phyloP scores from a whole-genome alignment of 2,113 vertebrate species.

The Cyprinus carpio region DNA sequence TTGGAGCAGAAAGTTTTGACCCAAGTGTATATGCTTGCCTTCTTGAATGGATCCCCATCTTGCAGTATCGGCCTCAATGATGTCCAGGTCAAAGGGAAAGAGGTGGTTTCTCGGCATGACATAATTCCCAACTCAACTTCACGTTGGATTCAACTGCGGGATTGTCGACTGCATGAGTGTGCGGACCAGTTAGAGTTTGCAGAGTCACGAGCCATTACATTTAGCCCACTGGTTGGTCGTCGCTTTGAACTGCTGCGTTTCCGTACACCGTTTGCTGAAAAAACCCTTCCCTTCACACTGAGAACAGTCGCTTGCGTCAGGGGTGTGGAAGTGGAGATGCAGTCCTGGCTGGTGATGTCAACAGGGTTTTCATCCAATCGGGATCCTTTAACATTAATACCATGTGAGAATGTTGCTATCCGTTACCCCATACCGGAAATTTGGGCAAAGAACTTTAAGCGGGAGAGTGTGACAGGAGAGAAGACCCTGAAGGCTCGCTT shows the following conservation, averaged over 20 bases:
- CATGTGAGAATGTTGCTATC: conserved; percentile 87
- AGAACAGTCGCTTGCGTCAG: conserved; percentile 80
- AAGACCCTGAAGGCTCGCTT: conserved; percentile 88
- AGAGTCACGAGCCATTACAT: conserved; percentile 73
- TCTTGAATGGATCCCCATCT: conserved; percentile 82
- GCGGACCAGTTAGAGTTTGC: conserved; percentile 79
- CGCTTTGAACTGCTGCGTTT: conserved; percentile 86
- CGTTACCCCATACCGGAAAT: conserved; percentile 83
- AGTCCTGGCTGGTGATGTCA: conserved; percentile 90
- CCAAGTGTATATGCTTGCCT: conserved; percentile 80
- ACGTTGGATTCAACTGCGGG: conserved; percentile 84
- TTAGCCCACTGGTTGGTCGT: conserved; percentile 81
- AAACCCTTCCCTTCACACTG: conserved; percentile 84
- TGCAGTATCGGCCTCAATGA: conserved; percentile 87
- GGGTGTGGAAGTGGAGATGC: conserved; percentile 86
- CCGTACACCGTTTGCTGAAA: conserved; percentile 81
- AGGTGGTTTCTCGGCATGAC: conserved; percentile 85
- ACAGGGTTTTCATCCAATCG: conserved; percentile 83
- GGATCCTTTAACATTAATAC: conserved; percentile 81
- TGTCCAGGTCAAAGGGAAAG: conserved; percentile 84
- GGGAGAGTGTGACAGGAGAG: conserved; percentile 84
- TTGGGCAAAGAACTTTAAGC: conserved; percentile 90
- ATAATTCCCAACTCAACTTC: conserved; percentile 88
- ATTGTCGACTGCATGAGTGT: conserved; percentile 81
- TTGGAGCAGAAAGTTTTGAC: conserved; percentile 81